Conservation (phyloP, 1,140 invertebrate genomes). For the Scylla paramamosain region DNA sequence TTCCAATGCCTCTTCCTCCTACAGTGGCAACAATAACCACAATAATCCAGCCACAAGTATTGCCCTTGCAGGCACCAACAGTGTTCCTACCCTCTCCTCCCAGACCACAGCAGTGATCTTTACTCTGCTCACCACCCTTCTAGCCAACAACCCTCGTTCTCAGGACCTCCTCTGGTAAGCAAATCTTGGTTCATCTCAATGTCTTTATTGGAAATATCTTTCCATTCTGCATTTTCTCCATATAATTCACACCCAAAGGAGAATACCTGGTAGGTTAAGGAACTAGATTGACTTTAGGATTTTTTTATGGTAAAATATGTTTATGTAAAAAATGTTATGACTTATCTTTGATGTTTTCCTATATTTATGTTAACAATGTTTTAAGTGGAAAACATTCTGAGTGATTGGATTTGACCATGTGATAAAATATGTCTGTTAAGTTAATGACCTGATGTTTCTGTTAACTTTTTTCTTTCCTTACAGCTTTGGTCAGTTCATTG, state of each 20-base stretch:
- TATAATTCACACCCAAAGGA: too few species aligned
- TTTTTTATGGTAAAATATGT: too few species aligned
- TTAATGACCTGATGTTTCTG: too few species aligned
- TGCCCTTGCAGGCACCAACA: conserved; percentile 34
- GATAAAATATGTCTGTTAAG: too few species aligned
- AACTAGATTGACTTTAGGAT: too few species aligned
- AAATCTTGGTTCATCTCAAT: neutral
- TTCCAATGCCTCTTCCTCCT: conserved; percentile 86
- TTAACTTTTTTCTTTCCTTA: conserved; percentile 46
- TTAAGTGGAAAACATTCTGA: too few species aligned
- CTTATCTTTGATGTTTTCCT: too few species aligned
- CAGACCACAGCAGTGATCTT: conserved; percentile 84
- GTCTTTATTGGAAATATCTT: neutral
- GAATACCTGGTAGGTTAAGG: too few species aligned
- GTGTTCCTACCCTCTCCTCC: conserved; percentile 81
- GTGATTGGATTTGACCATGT: too few species aligned
- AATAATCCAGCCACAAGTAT: conserved; percentile 37
- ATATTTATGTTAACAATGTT: too few species aligned
- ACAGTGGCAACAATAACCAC: neutral
- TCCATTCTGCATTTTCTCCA: neutral
- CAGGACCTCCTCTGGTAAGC: conserved; percentile 87
- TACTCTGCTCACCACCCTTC: conserved; percentile 88
- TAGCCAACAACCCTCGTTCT: conserved; percentile 88
- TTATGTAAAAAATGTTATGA: too few species aligned
- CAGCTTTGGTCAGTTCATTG: conserved; percentile 93